Percentiles rank a stretch among this genome's conserved stretches.
Evolutionary conservation across 2,113 vertebrate genomes (phyloP).

Genomic region (Nerophis ophidion): DNA sequence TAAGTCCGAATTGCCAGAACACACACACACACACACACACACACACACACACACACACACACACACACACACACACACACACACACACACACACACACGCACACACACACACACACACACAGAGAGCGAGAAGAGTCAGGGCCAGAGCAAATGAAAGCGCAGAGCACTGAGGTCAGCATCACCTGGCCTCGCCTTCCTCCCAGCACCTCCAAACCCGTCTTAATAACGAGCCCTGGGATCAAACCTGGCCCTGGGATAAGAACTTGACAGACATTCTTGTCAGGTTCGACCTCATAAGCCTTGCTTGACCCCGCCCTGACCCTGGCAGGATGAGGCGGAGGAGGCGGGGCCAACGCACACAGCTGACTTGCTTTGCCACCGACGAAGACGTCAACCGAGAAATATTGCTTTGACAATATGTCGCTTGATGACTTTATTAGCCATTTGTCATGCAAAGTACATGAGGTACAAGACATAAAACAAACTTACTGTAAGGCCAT

Average conservation of each 20-base stretch:
- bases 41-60: constrained; percentile 80
- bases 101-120: constrained; percentile 75
- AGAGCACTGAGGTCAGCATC: constrained; percentile 83
- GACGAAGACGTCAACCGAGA: constrained; percentile 10
- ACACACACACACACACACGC: constrained; percentile 77
- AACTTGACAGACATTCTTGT: constrained; percentile 86
- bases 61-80: constrained; percentile 50
- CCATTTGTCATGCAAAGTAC: too few species aligned
- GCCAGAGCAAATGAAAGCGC: constrained; percentile 90
- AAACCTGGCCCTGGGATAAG: constrained; percentile 82
- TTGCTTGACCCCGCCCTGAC: constrained; percentile 74
- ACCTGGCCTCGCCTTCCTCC: constrained; percentile 53
- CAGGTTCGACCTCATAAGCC: constrained; percentile 87
- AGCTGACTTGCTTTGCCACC: constrained; percentile 6
- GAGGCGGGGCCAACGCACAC: not conserved
- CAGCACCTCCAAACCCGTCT: constrained; percentile 66
- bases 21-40: constrained; percentile 77
- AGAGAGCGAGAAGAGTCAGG: constrained; percentile 63
- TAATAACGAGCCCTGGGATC: constrained; percentile 87
- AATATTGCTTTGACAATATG: not conserved
- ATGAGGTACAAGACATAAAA: too few species aligned
- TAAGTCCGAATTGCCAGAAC: too few species aligned
- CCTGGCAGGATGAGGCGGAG: constrained; percentile 64
- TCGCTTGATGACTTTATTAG: too few species aligned
- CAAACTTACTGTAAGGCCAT: too few species aligned